Evolutionary conservation across 2,888 invertebrate genomes (phyloP).

Genomic region (Calliphora vomitoria): DNA sequence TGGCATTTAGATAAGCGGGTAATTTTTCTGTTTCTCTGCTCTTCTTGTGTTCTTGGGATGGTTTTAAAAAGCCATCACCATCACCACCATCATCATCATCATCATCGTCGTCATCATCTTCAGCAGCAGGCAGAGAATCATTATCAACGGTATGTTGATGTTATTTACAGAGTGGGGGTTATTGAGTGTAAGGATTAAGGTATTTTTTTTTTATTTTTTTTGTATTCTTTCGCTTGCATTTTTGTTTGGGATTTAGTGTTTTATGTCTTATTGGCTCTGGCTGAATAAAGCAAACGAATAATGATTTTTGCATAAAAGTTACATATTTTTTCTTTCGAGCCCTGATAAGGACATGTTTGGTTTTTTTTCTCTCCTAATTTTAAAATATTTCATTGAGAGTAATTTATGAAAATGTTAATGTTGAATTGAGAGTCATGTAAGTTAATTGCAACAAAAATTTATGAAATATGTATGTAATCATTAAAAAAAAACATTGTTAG

Average conservation of each 20-base stretch:
- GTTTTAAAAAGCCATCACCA: slow-evolving; percentile 71
- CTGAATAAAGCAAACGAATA: slow-evolving; percentile 35
- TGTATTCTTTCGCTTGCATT: not conserved
- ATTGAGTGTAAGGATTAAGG: slow-evolving; percentile 71
- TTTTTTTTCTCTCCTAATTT: slow-evolving; percentile 6
- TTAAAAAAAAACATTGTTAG: too few species aligned
- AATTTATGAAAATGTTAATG: too few species aligned
- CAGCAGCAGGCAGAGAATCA: slow-evolving; percentile 29
- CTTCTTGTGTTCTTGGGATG: slow-evolving; percentile 20
- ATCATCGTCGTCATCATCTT: slow-evolving; percentile 33
- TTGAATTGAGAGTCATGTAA: too few species aligned
- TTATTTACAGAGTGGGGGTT: slow-evolving; percentile 73
- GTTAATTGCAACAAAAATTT: too few species aligned
- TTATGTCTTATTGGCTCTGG: slow-evolving; percentile 13
- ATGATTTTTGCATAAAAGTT: slow-evolving; percentile 52
- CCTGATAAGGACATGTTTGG: slow-evolving; percentile 29
- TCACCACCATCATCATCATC: slow-evolving; percentile 45
- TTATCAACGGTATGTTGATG: slow-evolving; percentile 72
- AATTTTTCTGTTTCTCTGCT: slow-evolving; percentile 70
- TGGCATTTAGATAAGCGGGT: slow-evolving; percentile 84
- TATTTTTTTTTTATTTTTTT: slow-evolving; percentile 51
- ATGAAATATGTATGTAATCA: too few species aligned
- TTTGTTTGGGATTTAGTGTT: slow-evolving; percentile 16
- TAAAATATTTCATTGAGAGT: slow-evolving; percentile 29
- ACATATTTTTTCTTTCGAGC: slow-evolving; percentile 36